Base-by-base conservation (phyloP, 2,888 invertebrate genomes). In the Rhingia campestris region DNA sequence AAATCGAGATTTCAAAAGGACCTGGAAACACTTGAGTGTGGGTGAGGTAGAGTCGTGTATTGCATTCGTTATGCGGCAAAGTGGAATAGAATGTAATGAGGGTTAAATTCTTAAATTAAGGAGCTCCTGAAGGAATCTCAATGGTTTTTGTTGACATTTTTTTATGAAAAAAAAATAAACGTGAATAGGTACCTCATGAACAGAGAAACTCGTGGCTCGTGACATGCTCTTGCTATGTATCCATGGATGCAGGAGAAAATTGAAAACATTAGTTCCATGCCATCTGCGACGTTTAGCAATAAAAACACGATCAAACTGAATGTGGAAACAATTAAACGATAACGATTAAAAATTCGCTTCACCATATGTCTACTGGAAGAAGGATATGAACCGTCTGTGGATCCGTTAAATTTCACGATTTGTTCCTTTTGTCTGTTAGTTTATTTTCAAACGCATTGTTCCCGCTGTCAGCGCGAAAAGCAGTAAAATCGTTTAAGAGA, bases 331-430 rank as follows among this genome's bases (percentile, higher is more conserved):
- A 73, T 53, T 82, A 74, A 82, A 82, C 63, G 69, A 64, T 79
- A 41, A 6, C 73, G 73, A 79, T 82, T 82, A 82, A 73, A 72
- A 82, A 74, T 82, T 82, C 73, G 82, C 82, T 45, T 73, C 79
- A 74, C 82, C 79, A 74, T 69, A 82, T 82, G 79, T 59, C 43
- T 51, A 6, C 37, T 39, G 12, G 35, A 12, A 49, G 35, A 12
- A 49, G 14, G 43, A 41, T 32, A 32, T 39, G 30, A 39, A 51
- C 43, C 64, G 59, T 14, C 53, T 45, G 22, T 22, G 6, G 56
- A 72, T 77, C 37, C 30, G 35, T 67, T 72, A 33, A 47, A 33
- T 56, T 12, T 22, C 30, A 35, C 56, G 43, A 41, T 54, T 54
- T 54, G 33, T 12, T 3, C 32, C 10, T 12, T 49, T 49, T 43